Conservation (phyloP, 2,888 invertebrate genomes). For the Allygus modestus region DNA sequence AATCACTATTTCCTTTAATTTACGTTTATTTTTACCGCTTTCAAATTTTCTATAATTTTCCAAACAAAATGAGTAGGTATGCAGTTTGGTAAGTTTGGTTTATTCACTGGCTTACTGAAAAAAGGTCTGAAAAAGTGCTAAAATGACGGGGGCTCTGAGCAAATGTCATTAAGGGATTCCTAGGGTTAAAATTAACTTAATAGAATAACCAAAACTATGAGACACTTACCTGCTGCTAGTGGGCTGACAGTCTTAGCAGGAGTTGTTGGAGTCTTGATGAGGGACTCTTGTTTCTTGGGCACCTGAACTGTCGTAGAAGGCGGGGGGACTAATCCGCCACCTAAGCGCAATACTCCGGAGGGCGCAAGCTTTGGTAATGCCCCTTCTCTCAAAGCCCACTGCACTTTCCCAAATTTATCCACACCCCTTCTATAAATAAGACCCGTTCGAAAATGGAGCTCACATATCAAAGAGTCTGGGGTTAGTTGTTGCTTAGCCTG, state of each 20-base stretch:
- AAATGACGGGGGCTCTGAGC: no score
- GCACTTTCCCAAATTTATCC: slow-evolving; percentile 38
- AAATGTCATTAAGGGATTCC: no score
- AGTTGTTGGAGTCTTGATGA: not conserved
- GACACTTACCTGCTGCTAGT: slow-evolving; percentile 1
- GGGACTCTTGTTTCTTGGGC: slow-evolving; percentile 33
- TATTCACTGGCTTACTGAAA: no score
- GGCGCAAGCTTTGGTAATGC: slow-evolving; percentile 47
- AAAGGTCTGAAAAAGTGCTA: no score
- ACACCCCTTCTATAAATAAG: slow-evolving; percentile 58
- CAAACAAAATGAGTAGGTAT: no score
- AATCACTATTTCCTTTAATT: no score
- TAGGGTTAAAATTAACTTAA: no score
- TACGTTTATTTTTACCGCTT: no score
- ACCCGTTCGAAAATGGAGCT: slow-evolving; percentile 53
- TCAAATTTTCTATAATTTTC: no score
- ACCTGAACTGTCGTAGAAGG: slow-evolving; percentile 51
- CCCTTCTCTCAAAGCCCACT: slow-evolving; percentile 58
- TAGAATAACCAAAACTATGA: no score
- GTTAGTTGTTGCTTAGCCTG: slow-evolving; percentile 40
- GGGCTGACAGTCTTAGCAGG: slow-evolving; percentile 3
- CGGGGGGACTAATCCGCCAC: slow-evolving; percentile 2
- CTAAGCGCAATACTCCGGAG: slow-evolving; percentile 27
- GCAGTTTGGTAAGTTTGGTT: no score
- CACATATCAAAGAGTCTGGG: slow-evolving; percentile 42